Percentiles rank a stretch among this genome's conserved stretches.
Conservation (phyloP, 2,888 invertebrate species). For the Drosophila meridiana region DNA sequence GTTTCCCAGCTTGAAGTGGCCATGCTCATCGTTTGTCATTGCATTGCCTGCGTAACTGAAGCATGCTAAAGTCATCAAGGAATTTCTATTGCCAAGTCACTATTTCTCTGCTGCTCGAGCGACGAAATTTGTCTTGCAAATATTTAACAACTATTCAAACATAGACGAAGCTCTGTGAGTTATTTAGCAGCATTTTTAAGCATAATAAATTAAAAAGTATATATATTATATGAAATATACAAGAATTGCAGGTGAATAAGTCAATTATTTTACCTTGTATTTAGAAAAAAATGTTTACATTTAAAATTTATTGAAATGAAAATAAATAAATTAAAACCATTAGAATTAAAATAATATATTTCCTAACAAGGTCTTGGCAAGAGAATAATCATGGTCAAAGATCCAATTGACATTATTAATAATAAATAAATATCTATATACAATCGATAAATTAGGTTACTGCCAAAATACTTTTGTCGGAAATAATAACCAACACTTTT, state of each 20-base stretch:
- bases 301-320: no score
- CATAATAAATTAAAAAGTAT: neutral
- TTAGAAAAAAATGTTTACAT: neutral
- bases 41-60: conserved; percentile 14
- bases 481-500: neutral
- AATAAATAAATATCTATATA: no score
- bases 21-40: conserved; percentile 16
- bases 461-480: neutral
- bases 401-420: no score
- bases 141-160: neutral
- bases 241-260: neutral
- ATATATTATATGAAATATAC: neutral
- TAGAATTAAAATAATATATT: no score
- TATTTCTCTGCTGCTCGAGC: neutral
- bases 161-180: neutral
- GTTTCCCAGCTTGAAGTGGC: neutral
- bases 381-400: no score
- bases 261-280: no score
- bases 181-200: neutral
- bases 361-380: no score
- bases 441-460: neutral
- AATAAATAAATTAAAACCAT: no score
- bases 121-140: neutral
- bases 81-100: neutral
- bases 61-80: neutral